These are phyloP conservation scores for Drosophila fuyamai DNA, from an alignment of 1,140 invertebrate species.

Conservation along the genomic window DNA sequence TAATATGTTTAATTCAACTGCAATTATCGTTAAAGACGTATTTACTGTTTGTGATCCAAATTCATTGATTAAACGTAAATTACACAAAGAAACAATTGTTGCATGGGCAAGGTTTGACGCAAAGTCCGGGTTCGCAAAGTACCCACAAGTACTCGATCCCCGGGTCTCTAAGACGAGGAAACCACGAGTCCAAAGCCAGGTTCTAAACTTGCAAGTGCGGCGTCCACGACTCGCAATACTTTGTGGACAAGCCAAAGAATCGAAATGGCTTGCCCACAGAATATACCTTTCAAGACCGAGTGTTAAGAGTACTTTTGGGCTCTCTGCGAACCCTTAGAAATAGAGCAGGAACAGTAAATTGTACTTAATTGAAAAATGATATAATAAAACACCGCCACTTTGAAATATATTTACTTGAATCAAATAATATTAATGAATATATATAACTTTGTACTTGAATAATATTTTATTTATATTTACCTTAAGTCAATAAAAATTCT, in stretches of 20 bases:
- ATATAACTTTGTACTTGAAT: slow-evolving; percentile 84
- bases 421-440: slow-evolving; percentile 83
- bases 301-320: slow-evolving; percentile 20
- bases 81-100: slow-evolving; percentile 56
- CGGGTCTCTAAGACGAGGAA: slow-evolving; percentile 19
- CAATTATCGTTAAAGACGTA: slow-evolving; percentile 75
- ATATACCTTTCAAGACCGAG: slow-evolving; percentile 12
- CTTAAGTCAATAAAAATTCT: slow-evolving; percentile 84
- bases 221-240: slow-evolving; percentile 7
- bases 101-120: slow-evolving; percentile 56
- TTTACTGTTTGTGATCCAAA: slow-evolving; percentile 79
- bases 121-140: slow-evolving; percentile 36
- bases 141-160: slow-evolving; percentile 23
- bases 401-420: slow-evolving; percentile 82
- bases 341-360: slow-evolving; percentile 74
- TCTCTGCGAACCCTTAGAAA: slow-evolving; percentile 42
- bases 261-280: slow-evolving; percentile 10
- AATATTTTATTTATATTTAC: slow-evolving; percentile 84
- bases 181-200: slow-evolving; percentile 16
- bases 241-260: slow-evolving; percentile 3
- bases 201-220: slow-evolving; percentile 24
- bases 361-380: slow-evolving; percentile 67
- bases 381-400: slow-evolving; percentile 70
- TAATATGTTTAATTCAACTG: slow-evolving; percentile 74
- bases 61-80: slow-evolving; percentile 54